Conservation (phyloP, 1,140 invertebrate genomes). For the Lepidotrigona ventralis region DNA sequence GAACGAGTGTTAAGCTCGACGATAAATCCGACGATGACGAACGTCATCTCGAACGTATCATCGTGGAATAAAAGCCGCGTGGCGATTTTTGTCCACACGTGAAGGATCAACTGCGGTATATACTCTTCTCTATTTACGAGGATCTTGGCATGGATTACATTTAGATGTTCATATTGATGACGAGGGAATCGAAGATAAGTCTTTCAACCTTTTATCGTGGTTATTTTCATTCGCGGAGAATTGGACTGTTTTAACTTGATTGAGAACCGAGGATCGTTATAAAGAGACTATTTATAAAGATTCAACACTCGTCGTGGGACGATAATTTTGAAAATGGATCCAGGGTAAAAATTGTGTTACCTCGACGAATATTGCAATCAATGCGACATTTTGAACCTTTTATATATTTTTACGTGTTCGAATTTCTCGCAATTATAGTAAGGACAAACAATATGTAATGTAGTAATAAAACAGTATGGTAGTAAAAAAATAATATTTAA, state of each 20-base stretch:
- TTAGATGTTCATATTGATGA: neutral
- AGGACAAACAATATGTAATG: neutral
- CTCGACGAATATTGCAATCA: neutral
- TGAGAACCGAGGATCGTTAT: neutral
- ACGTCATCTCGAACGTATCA: neutral
- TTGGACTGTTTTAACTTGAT: neutral
- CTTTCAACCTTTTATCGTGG: neutral
- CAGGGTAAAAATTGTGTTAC: neutral
- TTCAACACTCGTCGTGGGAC: too few relatives aligned
- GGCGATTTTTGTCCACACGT: neutral
- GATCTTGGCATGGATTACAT: too few relatives aligned
- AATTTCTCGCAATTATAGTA: too few relatives aligned
- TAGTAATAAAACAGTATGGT: neutral
- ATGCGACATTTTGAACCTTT: neutral
- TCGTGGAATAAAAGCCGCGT: neutral
- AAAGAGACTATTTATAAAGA: neutral
- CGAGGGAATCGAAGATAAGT: neutral
- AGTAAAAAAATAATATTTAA: neutral
- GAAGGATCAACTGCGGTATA: neutral
- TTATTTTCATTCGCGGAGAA: rapidly evolving
- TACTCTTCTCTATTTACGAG: neutral
- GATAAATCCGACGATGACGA: conserved; percentile 39
- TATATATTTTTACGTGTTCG: too few relatives aligned
- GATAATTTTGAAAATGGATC: neutral
- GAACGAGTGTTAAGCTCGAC: conserved; percentile 38